Base-by-base conservation (phyloP, 2,888 invertebrate genomes). In the Arctia plantaginis region DNA sequence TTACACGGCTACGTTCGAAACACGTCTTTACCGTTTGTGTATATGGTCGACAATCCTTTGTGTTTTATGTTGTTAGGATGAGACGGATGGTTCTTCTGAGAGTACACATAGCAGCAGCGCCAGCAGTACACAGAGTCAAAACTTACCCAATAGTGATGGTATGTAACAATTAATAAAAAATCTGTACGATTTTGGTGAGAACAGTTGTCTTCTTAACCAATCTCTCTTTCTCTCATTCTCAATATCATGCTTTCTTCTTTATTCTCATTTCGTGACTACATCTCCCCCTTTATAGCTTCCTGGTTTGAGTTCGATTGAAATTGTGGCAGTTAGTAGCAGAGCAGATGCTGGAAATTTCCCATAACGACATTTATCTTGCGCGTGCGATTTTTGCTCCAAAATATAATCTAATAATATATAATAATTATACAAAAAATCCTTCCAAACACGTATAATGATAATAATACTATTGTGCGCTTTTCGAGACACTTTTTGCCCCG, bases 1-100 rank as follows among this genome's bases (percentile, higher is more conserved):
- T 33, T 30, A 66, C 66, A 62, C 66, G 41, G 33, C 64, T 66
- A 66, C 44, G 70, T 79, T 85, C 72, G 62, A 74, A 72, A 79
- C 71, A 69, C 73, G 75, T 66, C 74, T 55, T 20, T 80, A 77
- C 69, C 0, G 15, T 55, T n/a, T 35, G n/a, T 1, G 2, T 0
- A 64, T 76, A 80, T 73, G 70, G 76, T 76, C 0, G 41, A 77
- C 2, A 75, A 59, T 76, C 27, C 15, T 66, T 35, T 77, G 69
- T 69, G 8, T 41, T 23, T 23, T 67, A 13, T 81, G 66, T 82
- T 87, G 86, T 68, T 89, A 97, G 93, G 97, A 97, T 86, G 96
- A 97, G 84, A 96, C 97, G 39, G 97, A 97, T 85, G 93, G 91
- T 30, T 95, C 95, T 3, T 92, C 95, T 10, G 95, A 93, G 65